Evolutionary conservation across 2,113 vertebrate species (phyloP), one percentile per base, ranked within the genome.

Genomic region (Conger conger): DNA sequence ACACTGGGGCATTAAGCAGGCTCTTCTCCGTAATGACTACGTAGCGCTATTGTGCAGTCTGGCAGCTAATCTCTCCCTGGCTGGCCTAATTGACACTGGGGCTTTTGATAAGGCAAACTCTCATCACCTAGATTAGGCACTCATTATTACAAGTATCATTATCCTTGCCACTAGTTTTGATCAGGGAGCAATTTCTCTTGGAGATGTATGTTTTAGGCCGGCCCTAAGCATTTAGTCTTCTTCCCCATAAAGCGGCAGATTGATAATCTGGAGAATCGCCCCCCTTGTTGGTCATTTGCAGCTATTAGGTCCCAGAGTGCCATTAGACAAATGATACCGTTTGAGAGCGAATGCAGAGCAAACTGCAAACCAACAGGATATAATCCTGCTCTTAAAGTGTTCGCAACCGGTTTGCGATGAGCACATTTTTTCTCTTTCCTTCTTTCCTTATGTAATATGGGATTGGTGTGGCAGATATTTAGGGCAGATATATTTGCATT

Each of bases 61-160:
- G 89, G 91, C 91, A 89, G 87, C 88, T 89, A 90, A 91, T 91
- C 86, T 90, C 87, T 86, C 91, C 90, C 89, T 89, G 84, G 91
- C 89, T 93, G 60, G 30, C 23, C 53, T 91, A 93, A 92, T 90
- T 92, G 90, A 91, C 87, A 86, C 87, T 82, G 88, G 87, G 88
- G 88, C 87, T 90, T 90, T 92, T 89, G 88, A 87, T 85, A 84
- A 45, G 81, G 53, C 37, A 82, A 82, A 82, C 53, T 82, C 50
- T 63, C 57, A 7, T 63, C 23, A 20, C 57, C 57, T 23, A 63
- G 57, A 63, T 63, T 63, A 63, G 57, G 23, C 23, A 8, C 57
- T 27, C 57, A 63, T 63, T 63, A 63, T 63, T 63, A 4, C 57
- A 63, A 63, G 57, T 27, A 63, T 63, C 57, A 63, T 63, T 63